A percentile compares a stretch with the other conserved stretches of the same genome.
These are phyloP conservation scores for Patella caerulea DNA, from an alignment of 2,888 invertebrate genomes.

Conservation along the genomic window DNA sequence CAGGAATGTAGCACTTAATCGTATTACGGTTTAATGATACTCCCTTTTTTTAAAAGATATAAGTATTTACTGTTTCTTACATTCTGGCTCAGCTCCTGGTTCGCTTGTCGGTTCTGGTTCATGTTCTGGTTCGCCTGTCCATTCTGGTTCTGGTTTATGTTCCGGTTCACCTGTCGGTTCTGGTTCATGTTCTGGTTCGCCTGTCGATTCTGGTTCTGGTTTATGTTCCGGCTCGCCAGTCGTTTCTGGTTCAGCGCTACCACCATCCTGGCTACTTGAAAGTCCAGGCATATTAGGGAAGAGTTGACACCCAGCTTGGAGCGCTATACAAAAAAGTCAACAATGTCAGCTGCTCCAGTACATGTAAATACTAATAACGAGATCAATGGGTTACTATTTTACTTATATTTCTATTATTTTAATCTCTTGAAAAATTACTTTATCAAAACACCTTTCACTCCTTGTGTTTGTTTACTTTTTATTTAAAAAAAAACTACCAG, in stretches of 20 bases:
- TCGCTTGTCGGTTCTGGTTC: conserved; percentile 17
- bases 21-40: no score
- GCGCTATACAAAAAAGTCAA: conserved; percentile 25
- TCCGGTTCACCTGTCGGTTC: conserved; percentile 16
- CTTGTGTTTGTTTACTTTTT: no score
- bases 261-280: neutral
- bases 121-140: neutral
- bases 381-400: neutral
- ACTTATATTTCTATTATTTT: no score
- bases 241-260: conserved; percentile 17
- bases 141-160: conserved; percentile 21
- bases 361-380: neutral
- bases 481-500: no score
- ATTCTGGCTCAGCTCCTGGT: neutral
- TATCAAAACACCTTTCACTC: no score
- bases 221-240: neutral
- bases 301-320: conserved; percentile 38
- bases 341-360: neutral
- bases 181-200: conserved; percentile 19
- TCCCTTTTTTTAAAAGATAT: no score
- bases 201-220: conserved; percentile 23
- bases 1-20: no score
- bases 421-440: no score
- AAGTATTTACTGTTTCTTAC: no score
- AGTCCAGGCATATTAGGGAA: conserved; percentile 32